A percentile compares a stretch with the other conserved stretches of the same genome.
These are phyloP conservation scores for Adoxophyes honmai DNA, from an alignment of 1,140 invertebrate genomes.

Conservation along the genomic window DNA sequence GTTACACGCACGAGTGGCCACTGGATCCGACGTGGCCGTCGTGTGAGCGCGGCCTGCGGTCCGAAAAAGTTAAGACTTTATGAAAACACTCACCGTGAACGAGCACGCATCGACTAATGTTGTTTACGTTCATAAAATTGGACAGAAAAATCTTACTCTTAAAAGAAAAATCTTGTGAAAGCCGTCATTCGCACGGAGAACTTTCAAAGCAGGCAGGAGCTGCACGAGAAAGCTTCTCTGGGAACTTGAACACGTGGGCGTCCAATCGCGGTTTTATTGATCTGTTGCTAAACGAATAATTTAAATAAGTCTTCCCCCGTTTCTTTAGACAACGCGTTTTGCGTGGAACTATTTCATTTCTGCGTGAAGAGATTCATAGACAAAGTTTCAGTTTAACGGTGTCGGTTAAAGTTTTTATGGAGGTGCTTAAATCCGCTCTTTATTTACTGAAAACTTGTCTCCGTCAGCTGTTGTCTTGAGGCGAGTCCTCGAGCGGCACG, in stretches of 20 bases:
- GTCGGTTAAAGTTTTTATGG: conserved; percentile 15
- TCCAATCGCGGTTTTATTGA: background rate
- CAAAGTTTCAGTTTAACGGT: conserved; percentile 8
- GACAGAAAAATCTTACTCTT: background rate
- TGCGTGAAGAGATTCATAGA: conserved; percentile 14
- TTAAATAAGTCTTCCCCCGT: background rate
- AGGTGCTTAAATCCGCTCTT: conserved; percentile 8
- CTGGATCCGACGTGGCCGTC: conserved; percentile 2
- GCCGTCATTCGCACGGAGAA: background rate
- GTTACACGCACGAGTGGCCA: conserved; percentile 26
- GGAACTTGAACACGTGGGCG: background rate
- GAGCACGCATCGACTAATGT: conserved; percentile 7
- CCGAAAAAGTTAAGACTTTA: conserved; percentile 12
- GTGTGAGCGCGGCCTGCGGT: background rate
- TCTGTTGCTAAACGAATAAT: background rate
- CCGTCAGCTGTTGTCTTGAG: conserved; percentile 1
- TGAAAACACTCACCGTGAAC: conserved; percentile 13
- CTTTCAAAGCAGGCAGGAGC: conserved; percentile 1
- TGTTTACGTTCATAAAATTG: conserved; percentile 15
- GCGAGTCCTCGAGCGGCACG: conserved; percentile 21
- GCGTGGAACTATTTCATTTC: conserved; percentile 13
- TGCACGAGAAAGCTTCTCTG: conserved; percentile 12
- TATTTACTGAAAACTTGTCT: conserved; percentile 10
- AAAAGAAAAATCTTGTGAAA: conserved; percentile 9
- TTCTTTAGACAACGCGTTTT: background rate